Evolutionary conservation across 2,797 vertebrate genomes (phyloP).

Genomic region (Leucoraja ocellata): DNA sequence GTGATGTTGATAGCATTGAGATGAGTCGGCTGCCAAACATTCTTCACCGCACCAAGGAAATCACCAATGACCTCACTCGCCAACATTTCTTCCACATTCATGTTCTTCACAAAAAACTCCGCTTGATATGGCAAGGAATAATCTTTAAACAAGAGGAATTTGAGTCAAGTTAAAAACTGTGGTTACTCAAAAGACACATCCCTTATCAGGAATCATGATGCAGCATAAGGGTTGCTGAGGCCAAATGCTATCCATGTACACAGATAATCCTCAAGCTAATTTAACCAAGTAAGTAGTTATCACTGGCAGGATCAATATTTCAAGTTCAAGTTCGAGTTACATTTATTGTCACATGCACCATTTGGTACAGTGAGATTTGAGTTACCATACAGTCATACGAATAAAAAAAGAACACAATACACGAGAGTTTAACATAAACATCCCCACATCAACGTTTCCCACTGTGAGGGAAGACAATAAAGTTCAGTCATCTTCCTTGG

Average conservation of each 20-base stretch:
- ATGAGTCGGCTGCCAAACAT: slow-evolving; percentile 92
- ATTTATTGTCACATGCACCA: no score
- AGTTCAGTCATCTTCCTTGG: no score
- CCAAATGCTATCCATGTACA: not conserved
- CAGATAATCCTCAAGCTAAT: not conserved
- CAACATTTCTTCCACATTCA: slow-evolving; percentile 98
- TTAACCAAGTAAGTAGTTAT: no score
- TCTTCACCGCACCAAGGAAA: slow-evolving; percentile 94
- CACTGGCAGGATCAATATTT: not conserved
- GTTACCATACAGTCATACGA: no score
- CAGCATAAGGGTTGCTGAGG: not conserved
- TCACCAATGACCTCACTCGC: slow-evolving; percentile 95
- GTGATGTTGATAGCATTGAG: slow-evolving; percentile 97
- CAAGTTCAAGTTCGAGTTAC: no score
- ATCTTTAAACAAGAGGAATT: slow-evolving; percentile 56
- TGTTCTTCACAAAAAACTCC: slow-evolving; percentile 95
- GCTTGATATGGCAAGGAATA: slow-evolving; percentile 88
- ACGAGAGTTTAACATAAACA: no score
- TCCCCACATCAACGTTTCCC: no score
- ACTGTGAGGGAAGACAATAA: no score
- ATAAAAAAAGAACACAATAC: no score
- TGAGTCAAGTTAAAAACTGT: not conserved
- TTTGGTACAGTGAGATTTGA: no score
- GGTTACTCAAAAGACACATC: not conserved
- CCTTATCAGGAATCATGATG: not conserved